Percentiles rank a stretch among this genome's conserved stretches.
phyloP scores from a whole-genome alignment of 1,140 invertebrate species.

The Musca vetustissima region DNA sequence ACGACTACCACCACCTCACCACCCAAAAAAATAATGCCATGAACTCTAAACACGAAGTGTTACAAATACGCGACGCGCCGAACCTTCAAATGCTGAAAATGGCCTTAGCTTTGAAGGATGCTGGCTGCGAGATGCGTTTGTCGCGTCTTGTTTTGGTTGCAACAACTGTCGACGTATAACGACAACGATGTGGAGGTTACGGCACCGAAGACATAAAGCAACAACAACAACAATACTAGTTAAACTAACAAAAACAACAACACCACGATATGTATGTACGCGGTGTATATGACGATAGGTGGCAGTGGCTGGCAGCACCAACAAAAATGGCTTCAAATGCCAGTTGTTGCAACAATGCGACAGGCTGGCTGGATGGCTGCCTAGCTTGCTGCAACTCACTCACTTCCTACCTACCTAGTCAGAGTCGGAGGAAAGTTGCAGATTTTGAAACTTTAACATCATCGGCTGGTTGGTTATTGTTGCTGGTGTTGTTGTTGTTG shows the following conservation, averaged over 20 bases:
- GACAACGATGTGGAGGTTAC: background rate
- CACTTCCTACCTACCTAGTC: too few species aligned
- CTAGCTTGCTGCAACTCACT: too few species aligned
- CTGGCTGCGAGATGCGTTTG: too few species aligned
- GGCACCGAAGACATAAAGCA: background rate
- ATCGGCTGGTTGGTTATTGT: too few species aligned
- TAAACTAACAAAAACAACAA: too few species aligned
- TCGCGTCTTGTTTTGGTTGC: background rate
- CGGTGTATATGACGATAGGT: too few species aligned
- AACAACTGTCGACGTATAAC: conserved; percentile 4
- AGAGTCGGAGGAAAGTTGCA: background rate
- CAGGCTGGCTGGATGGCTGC: background rate
- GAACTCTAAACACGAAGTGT: conserved; percentile 22
- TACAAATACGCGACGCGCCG: conserved; percentile 14
- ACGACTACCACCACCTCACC: too few species aligned
- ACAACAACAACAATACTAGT: background rate
- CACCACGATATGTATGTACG: too few species aligned
- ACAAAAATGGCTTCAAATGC: background rate
- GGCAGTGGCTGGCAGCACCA: background rate
- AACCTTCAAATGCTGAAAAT: conserved; percentile 7
- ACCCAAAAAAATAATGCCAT: background rate
- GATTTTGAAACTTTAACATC: background rate
- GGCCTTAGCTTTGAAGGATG: too few species aligned
- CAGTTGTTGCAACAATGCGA: too few species aligned
- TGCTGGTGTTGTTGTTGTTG: too few species aligned